Percentiles rank a stretch among this genome's conserved stretches.
These are phyloP conservation scores for Neopelma chrysocephalum DNA, from an alignment of 2,797 vertebrate genomes.

Conservation along the genomic window DNA sequence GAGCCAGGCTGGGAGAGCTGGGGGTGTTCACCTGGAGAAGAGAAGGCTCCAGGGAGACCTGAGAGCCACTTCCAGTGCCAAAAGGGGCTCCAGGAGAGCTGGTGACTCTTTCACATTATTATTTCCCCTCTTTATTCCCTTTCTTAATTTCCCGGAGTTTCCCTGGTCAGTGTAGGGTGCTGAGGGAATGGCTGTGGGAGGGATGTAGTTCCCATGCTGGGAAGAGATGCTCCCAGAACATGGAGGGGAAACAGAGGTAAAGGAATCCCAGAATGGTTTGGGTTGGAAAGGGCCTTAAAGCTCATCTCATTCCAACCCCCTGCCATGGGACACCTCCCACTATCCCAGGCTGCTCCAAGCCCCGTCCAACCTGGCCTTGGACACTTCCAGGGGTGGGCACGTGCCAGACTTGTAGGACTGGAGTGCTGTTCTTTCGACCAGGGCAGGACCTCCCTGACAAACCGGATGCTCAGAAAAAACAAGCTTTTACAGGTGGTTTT, in stretches of 20 bases:
- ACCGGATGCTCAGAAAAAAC: neutral
- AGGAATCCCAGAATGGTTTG: neutral
- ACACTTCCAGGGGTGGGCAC: neutral
- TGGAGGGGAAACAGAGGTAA: neutral
- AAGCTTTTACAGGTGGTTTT: neutral
- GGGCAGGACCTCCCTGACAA: neutral
- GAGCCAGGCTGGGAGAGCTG: neutral
- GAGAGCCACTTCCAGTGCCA: neutral
- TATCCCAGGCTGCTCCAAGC: fast-evolving
- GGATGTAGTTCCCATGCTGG: fast-evolving
- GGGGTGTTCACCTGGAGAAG: neutral
- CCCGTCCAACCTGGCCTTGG: fast-evolving
- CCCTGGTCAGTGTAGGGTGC: fast-evolving
- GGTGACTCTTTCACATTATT: neutral
- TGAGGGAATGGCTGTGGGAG: neutral
- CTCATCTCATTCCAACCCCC: fast-evolving
- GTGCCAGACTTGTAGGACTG: neutral
- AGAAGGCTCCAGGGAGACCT: neutral
- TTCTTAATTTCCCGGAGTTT: neutral
- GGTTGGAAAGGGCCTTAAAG: neutral
- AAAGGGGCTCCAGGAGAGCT: neutral
- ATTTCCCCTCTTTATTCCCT: neutral
- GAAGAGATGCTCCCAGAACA: neutral
- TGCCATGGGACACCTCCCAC: neutral
- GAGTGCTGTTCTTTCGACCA: neutral